phyloP scores from a whole-genome alignment of 2,113 vertebrate species.

The Mobula hypostoma region DNA sequence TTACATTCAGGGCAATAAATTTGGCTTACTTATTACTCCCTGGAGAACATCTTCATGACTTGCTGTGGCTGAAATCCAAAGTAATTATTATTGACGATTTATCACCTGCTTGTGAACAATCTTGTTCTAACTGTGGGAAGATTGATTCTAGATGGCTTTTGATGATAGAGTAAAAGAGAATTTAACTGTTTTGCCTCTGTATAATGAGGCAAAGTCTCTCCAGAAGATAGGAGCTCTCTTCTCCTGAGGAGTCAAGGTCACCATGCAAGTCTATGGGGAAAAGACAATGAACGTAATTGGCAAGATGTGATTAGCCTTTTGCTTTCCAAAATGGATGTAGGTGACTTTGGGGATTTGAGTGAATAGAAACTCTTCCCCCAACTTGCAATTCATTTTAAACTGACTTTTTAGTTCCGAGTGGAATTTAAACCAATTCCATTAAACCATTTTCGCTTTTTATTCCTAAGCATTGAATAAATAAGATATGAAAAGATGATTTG shows the following conservation, averaged over 20 bases:
- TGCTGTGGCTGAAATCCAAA: slow-evolving; percentile 17
- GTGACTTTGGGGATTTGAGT: neutral
- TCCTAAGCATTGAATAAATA: neutral
- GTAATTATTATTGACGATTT: slow-evolving; percentile 24
- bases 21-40: slow-evolving; percentile 22
- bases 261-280: neutral
- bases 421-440: neutral
- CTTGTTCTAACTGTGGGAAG: neutral
- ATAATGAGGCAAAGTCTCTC: neutral
- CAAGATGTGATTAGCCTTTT: neutral
- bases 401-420: neutral
- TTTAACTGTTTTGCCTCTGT: neutral
- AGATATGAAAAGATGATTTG: neutral
- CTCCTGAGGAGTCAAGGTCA: neutral
- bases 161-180: neutral
- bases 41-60: slow-evolving; percentile 3
- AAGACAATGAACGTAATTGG: neutral
- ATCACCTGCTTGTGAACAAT: neutral
- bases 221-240: neutral
- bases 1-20: slow-evolving; percentile 18
- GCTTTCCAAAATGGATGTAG: neutral
- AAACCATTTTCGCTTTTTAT: neutral
- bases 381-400: neutral
- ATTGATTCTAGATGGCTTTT: slow-evolving; percentile 9
- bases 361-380: neutral